Base-by-base conservation (phyloP, 2,888 invertebrate species). In the Myopa tessellatipennis region DNA sequence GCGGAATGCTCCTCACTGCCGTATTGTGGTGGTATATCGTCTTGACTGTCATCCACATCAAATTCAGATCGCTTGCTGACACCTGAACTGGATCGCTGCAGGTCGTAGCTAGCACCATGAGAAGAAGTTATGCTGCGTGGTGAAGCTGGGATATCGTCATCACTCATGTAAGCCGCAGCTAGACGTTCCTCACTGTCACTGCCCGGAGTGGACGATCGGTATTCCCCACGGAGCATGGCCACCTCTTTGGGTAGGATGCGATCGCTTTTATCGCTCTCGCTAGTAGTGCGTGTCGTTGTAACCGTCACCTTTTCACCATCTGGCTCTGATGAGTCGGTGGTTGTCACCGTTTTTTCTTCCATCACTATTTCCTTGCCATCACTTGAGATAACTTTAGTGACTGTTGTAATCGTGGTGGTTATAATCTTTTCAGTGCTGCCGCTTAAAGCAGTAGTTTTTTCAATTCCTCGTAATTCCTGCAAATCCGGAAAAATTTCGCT, bases 51-150 rank as follows among this genome's bases (percentile, higher is more conserved):
- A 55, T 89, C 88, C 18, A 87, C 85, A 78, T 89, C 89, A 61
- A 88, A 82, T 79, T 89, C 89, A 0, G 89, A 89, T 68, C 87
- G 87, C 79, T 89, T 89, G 79, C 89, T 89, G 3, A 88, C 79
- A 2, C 88, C 89, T 0, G 89, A 89, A 74, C 88, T 88, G 8
- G 89, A 89, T 14, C 87, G 85, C 78, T 89, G 89, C 16, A 89
- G 81, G 55, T 89, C 89, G 65, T 87, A 89, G 85, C 92, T 85
- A 38, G 84, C 79, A 76, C 84, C 85, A 78, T 84, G 84, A 5
- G 94, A 94, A 12, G 94, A 94, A 69, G 93, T 92, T 6, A 92
- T 91, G 84, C 94, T 94, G 75, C 92, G 91, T 26, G 93, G 93
- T 65, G 94, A 93, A 8, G 91, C 92, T 26, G 92, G 92, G 4